Conservation (phyloP, 2,113 vertebrate species). For the Siphamia tubifer region DNA sequence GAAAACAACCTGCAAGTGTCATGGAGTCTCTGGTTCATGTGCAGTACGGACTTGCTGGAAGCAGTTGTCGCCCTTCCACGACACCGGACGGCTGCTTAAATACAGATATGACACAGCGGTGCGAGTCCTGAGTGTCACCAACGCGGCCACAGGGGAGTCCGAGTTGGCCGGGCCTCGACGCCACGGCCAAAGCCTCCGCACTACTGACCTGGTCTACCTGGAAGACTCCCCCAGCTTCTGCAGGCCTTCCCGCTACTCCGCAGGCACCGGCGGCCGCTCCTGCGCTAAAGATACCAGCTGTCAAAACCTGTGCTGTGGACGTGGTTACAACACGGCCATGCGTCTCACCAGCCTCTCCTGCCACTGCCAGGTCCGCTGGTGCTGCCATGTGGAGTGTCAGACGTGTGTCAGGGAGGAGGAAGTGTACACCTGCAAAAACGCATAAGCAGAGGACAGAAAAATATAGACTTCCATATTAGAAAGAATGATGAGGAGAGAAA, state of each 20-base stretch:
- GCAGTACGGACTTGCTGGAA: conserved; percentile 97
- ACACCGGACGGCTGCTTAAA: conserved; percentile 91
- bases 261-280: conserved; percentile 87
- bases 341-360: conserved; percentile 91
- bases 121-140: conserved; percentile 92
- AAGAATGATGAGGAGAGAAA: not conserved
- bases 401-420: conserved; percentile 94
- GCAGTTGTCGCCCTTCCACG: conserved; percentile 94
- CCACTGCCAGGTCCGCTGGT: conserved; percentile 98
- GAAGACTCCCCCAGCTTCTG: conserved; percentile 98
- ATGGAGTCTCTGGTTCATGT: conserved; percentile 95
- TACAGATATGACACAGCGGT: conserved; percentile 87
- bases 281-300: conserved; percentile 94
- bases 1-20: conserved; percentile 98
- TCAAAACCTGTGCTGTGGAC: conserved; percentile 93
- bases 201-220: conserved; percentile 90
- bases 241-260: conserved; percentile 90
- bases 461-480: too few species aligned
- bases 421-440: conserved; percentile 94
- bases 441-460: conserved; percentile 64
- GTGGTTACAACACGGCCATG: conserved; percentile 96
- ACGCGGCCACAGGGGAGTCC: conserved; percentile 88
- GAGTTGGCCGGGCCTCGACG: conserved; percentile 83
- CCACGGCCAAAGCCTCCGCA: conserved; percentile 77
- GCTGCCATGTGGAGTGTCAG: conserved; percentile 97